These are phyloP conservation scores for Alectura lathami DNA, from an alignment of 2,113 vertebrate species.

Conservation along the genomic window DNA sequence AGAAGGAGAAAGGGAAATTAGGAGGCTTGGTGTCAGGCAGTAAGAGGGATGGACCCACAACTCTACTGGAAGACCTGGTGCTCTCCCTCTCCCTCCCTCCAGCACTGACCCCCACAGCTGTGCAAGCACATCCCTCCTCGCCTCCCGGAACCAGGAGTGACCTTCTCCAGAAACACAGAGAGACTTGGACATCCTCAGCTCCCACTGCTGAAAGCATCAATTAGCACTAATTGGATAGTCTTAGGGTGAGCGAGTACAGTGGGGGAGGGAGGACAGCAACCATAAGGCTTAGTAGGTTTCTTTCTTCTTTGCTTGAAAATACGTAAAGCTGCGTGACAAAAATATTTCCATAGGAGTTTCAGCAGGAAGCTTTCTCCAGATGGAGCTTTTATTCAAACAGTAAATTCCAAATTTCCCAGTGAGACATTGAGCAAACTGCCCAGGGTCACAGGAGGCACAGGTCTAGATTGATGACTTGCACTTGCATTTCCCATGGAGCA, in stretches of 20 bases:
- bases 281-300: background rate
- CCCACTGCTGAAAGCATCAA: background rate
- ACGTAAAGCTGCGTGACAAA: background rate
- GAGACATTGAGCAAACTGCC: rapidly evolving
- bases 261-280: background rate
- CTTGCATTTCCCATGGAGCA: background rate
- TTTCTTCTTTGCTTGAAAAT: background rate
- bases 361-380: background rate
- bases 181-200: background rate
- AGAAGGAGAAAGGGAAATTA: background rate
- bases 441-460: background rate
- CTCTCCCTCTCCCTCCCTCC: rapidly evolving
- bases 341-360: background rate
- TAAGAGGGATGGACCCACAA: background rate
- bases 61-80: background rate
- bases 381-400: background rate
- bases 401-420: background rate
- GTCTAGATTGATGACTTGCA: background rate
- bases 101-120: rapidly evolving
- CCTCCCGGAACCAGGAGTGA: background rate
- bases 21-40: background rate
- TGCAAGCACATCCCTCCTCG: background rate
- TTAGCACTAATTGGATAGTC: background rate
- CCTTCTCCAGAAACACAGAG: background rate
- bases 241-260: background rate